Evolutionary conservation across 2,797 vertebrate genomes (phyloP), one percentile per base, ranked within the genome.

Genomic region (Helicolenus hilgendorfi): DNA sequence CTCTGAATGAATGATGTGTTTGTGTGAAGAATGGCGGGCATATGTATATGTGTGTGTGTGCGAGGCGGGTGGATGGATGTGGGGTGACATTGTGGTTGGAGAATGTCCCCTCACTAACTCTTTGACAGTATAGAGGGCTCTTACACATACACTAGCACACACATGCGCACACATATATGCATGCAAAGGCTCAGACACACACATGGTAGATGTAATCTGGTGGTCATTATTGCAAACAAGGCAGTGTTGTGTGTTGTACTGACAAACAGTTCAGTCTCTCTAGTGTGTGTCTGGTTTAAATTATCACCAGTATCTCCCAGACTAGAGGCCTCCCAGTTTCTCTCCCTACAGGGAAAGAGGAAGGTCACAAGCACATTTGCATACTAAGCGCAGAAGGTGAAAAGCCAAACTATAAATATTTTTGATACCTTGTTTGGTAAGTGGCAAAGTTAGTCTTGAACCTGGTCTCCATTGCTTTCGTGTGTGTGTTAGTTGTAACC

Each of bases 171-270:
- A 77, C 29, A 38, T 33, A 69, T n/a, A 79, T n/a, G 59, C 86
- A 86, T 24, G 64, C 78, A 85, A 79, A 82, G 69, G 56, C 81
- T 91, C 73, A 74, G 77, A 88, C 89, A 85, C 81, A 83, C 89
- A 85, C 84, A 79, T 29, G 36, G 85, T 81, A 33, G 83, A 94
- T 91, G 87, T 91, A 95, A 95, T 94, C 91, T 96, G 94, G 83
- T 69, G 91, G 85, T 90, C 92, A 92, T 96, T 95, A 94, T 92
- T 87, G 88, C 88, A 94, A 92, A 96, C 94, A 95, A 95, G 92
- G 91, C 93, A 70, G 85, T 89, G 93, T 92, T 96, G 94, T 96
- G 94, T 96, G 88, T 90, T 87, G 84, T 77, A 72, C 89, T 89
- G 87, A 89, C 92, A 90, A 94, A 94, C 91, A 89, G 84, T 88